These are phyloP conservation scores for Semicossyphus pulcher DNA, from an alignment of 2,113 vertebrate species.

Conservation along the genomic window DNA sequence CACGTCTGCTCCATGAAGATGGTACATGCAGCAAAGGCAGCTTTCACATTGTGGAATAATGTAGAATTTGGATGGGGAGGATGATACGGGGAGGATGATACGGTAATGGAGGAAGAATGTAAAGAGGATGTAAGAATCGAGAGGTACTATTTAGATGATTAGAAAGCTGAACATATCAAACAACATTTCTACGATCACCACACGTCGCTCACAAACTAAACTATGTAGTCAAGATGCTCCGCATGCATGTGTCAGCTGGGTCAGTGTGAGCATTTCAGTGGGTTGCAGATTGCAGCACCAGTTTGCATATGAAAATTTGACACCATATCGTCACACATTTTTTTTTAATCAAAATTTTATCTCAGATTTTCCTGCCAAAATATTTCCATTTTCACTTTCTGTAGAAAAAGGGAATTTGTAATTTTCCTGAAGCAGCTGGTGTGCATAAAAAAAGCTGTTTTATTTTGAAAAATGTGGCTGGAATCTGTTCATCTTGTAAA, in stretches of 20 bases:
- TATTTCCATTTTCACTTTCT: background rate
- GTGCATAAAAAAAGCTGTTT: background rate
- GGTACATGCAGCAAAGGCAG: slow-evolving; percentile 29
- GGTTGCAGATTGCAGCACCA: too few relatives aligned
- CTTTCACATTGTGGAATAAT: slow-evolving; percentile 20
- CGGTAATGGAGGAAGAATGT: background rate
- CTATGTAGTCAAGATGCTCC: background rate
- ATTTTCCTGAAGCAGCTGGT: background rate
- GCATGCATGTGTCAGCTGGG: background rate
- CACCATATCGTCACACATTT: too few relatives aligned
- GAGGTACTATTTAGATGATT: slow-evolving; percentile 4
- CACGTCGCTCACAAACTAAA: too few relatives aligned
- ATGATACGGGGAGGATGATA: background rate
- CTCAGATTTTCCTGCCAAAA: background rate
- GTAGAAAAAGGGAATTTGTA: background rate
- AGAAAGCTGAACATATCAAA: too few relatives aligned
- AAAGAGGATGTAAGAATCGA: background rate
- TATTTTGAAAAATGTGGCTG: background rate
- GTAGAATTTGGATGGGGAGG: background rate
- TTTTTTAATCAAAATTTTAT: too few relatives aligned
- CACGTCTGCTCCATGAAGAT: slow-evolving; percentile 35
- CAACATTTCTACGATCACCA: too few relatives aligned
- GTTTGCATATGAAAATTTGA: too few relatives aligned
- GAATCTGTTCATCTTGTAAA: background rate
- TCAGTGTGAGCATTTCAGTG: too few relatives aligned